Percentiles rank a stretch among this genome's conserved stretches.
These are phyloP conservation scores for Pterois miles DNA, from an alignment of 2,797 vertebrate species.

Conservation along the genomic window DNA sequence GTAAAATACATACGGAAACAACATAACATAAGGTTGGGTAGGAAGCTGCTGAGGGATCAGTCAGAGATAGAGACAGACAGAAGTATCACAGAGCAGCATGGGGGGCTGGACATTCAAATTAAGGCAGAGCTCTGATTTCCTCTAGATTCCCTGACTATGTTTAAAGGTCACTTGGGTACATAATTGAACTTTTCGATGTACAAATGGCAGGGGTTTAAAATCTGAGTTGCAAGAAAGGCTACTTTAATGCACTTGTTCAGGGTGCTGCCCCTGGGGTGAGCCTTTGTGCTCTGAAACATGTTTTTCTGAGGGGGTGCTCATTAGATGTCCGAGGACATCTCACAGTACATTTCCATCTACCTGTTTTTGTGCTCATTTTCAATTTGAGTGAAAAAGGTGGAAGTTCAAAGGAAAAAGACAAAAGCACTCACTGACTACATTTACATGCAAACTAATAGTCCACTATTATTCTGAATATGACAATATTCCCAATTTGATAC, in stretches of 20 bases:
- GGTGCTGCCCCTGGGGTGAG: not conserved
- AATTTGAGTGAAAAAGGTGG: not conserved
- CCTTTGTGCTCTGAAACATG: not conserved
- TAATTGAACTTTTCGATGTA: conserved; percentile 28
- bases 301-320: not conserved
- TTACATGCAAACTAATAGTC: not conserved
- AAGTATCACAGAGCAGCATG: not conserved
- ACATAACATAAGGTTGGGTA: not conserved
- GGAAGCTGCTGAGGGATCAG: conserved; percentile 13
- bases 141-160: conserved; percentile 10
- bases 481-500: not conserved
- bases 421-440: not conserved
- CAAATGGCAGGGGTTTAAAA: conserved; percentile 7
- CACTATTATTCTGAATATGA: not conserved
- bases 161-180: conserved; percentile 39
- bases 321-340: not conserved
- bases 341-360: not conserved
- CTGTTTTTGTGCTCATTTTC: not conserved
- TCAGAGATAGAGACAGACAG: not conserved
- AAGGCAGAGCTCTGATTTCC: conserved; percentile 6
- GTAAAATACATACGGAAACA: no score
- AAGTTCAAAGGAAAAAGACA: not conserved
- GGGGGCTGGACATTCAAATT: not conserved
- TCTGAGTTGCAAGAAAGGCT: not conserved
- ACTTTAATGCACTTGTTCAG: conserved; percentile 1